A percentile compares a stretch with the other conserved stretches of the same genome.
Conservation (phyloP, 2,113 vertebrate species). For the Platichthys flesus region DNA sequence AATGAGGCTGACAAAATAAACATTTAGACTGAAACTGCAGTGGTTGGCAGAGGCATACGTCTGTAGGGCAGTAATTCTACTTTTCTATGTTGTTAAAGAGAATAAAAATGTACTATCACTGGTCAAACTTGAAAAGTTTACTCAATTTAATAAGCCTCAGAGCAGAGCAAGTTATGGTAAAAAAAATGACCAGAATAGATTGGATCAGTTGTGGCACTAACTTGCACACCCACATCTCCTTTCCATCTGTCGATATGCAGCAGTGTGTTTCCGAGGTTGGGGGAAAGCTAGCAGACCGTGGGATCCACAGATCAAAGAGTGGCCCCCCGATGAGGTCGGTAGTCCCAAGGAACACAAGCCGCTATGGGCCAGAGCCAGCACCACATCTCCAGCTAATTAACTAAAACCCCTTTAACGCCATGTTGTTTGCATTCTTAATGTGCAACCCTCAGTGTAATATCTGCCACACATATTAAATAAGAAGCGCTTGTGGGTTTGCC, state of each 20-base stretch:
- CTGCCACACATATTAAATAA: slow-evolving; percentile 66
- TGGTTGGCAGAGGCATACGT: background rate
- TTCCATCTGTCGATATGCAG: slow-evolving; percentile 44
- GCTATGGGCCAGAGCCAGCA: slow-evolving; percentile 60
- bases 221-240: slow-evolving; percentile 11
- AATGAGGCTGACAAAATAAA: no score
- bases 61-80: background rate
- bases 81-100: no score
- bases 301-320: slow-evolving; percentile 74
- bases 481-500: slow-evolving; percentile 67
- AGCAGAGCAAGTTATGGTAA: background rate
- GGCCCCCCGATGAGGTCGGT: slow-evolving; percentile 40
- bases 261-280: slow-evolving; percentile 41
- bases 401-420: slow-evolving; percentile 61
- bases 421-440: slow-evolving; percentile 75
- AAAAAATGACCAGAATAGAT: slow-evolving; percentile 1
- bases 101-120: no score
- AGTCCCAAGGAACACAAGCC: slow-evolving; percentile 57
- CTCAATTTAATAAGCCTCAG: background rate
- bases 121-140: no score
- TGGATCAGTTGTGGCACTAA: background rate
- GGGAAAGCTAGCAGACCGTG: slow-evolving; percentile 60
- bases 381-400: slow-evolving; percentile 73
- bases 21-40: no score
- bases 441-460: slow-evolving; percentile 53